Percentiles rank a stretch among this genome's conserved stretches.
phyloP scores from a whole-genome alignment of 2,113 vertebrate genomes.

The Coturnix japonica region DNA sequence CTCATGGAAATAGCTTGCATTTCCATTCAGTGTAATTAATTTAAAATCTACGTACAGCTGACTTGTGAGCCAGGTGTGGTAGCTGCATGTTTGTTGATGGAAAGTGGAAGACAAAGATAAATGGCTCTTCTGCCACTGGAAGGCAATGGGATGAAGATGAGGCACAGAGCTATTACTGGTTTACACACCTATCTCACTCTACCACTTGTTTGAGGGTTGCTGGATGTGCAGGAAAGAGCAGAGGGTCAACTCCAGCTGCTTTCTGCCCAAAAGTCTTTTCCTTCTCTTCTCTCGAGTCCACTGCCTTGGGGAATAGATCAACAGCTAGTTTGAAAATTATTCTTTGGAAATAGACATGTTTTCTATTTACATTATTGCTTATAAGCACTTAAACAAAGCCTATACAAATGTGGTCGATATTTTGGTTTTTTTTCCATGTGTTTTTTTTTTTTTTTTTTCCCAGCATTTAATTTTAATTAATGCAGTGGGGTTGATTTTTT shows the following conservation, averaged over 20 bases:
- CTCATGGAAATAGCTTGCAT: neutral
- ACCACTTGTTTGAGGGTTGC: rapidly evolving
- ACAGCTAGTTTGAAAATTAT: neutral
- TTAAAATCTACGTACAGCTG: neutral
- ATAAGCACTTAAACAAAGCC: neutral
- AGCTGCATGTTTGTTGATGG: neutral
- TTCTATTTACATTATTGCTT: neutral
- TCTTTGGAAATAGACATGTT: neutral
- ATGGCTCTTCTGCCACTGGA: neutral
- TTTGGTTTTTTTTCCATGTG: neutral
- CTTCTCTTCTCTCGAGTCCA: neutral
- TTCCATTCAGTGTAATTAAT: neutral
- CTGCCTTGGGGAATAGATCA: neutral
- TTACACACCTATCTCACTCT: rapidly evolving
- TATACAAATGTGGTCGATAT: neutral
- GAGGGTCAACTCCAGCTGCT: neutral
- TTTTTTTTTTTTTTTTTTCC: neutral
- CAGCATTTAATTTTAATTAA: neutral
- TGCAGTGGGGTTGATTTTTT: neutral
- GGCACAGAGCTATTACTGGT: neutral
- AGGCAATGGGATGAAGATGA: neutral
- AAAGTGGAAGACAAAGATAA: neutral
- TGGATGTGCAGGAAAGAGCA: neutral
- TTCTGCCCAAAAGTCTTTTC: neutral
- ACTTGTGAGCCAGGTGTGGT: neutral